phyloP scores from a whole-genome alignment of 2,113 vertebrate species.

The Excalfactoria chinensis region DNA sequence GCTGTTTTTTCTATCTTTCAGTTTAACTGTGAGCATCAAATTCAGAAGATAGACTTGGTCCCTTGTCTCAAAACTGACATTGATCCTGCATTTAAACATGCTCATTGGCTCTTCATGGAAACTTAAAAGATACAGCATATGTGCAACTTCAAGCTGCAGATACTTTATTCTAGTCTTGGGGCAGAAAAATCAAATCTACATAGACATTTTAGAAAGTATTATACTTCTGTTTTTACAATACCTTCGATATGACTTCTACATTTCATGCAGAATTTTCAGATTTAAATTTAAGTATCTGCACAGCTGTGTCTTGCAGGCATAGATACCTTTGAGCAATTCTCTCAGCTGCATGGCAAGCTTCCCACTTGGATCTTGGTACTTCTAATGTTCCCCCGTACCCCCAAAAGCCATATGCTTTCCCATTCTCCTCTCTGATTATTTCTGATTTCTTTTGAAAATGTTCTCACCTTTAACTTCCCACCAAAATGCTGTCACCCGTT shows the following conservation, averaged over 20 bases:
- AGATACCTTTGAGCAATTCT: not conserved
- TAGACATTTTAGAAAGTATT: not conserved
- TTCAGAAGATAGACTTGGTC: not conserved
- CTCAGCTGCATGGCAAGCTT: not conserved
- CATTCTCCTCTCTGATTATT: not conserved
- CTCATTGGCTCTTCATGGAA: not conserved
- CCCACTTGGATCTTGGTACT: not conserved
- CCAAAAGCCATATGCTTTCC: not conserved
- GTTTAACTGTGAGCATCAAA: not conserved
- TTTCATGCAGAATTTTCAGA: not conserved
- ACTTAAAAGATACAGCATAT: not conserved
- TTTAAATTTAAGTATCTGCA: not conserved
- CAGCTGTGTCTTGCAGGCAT: not conserved
- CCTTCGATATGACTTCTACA: not conserved
- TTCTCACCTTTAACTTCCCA: not conserved
- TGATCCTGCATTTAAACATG: not conserved
- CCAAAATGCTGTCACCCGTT: not conserved
- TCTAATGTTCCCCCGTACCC: not conserved
- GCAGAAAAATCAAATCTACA: not conserved
- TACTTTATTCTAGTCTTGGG: not conserved
- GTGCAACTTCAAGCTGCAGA: not conserved
- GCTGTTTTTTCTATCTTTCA: not conserved
- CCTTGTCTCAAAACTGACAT: not conserved
- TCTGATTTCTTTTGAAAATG: not conserved
- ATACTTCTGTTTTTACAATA: not conserved